These are phyloP conservation scores for Procambarus clarkii DNA, from an alignment of 1,140 invertebrate species.

Conservation along the genomic window DNA sequence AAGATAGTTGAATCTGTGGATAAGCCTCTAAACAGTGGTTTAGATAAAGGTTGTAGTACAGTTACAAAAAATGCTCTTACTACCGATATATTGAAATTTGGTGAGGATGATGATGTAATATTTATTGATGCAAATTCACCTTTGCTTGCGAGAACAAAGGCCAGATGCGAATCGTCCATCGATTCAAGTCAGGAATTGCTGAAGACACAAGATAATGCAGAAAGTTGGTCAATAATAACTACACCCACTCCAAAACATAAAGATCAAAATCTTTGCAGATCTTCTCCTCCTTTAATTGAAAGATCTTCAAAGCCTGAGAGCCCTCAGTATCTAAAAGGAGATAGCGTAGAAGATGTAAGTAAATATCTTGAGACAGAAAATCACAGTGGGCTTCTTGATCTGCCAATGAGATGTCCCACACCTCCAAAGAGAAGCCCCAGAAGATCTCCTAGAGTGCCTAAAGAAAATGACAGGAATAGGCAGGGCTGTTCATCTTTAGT, in stretches of 20 bases:
- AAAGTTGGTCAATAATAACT: background rate
- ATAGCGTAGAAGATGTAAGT: constrained; percentile 7
- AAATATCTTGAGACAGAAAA: constrained; percentile 9
- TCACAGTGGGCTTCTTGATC: constrained; percentile 9
- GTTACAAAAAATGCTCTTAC: background rate
- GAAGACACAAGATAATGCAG: background rate
- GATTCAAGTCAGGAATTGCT: constrained; percentile 11
- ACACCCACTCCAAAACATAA: constrained; percentile 15
- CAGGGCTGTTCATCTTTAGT: constrained; percentile 13
- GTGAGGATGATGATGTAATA: constrained; percentile 50
- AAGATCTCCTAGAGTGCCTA: constrained; percentile 34
- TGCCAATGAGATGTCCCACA: constrained; percentile 56
- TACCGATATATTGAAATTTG: constrained; percentile 12
- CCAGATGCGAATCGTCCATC: background rate
- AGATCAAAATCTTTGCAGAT: background rate
- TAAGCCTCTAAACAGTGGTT: background rate
- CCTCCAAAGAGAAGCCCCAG: constrained; percentile 48
- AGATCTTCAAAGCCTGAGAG: background rate
- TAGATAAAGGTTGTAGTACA: background rate
- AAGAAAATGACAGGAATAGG: constrained; percentile 22
- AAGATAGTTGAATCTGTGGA: constrained; percentile 51
- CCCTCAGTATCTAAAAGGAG: background rate
- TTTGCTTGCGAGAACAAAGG: background rate
- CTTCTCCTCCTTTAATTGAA: background rate
- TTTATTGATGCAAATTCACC: constrained; percentile 56